Evolutionary conservation across 2,888 invertebrate species (phyloP), one percentile per base, ranked within the genome.

Genomic region (Drosophila maculinotata): DNA sequence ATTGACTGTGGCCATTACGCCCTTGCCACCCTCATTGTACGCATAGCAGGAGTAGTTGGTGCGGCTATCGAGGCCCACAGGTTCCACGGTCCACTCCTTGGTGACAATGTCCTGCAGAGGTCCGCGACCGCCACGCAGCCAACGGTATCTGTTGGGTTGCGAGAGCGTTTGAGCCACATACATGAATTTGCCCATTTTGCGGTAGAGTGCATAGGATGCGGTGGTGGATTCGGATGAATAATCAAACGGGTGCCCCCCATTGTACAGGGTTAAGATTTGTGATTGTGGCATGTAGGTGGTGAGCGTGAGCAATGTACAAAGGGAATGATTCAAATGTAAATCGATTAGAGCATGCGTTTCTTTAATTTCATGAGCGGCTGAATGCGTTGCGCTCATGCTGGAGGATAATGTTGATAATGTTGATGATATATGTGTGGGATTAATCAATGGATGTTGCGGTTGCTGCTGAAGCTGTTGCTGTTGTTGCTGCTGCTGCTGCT

Each of bases 41-140:
- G 97, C 97, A 75, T 95, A 94, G 89, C 98, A 98, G 0, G 97
- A 96, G 92, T 97, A 98, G 93, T 97, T 97, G 82, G 96, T 96
- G 69, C 97, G 94, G 47, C 96, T 96, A 90, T 96, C 96, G 69
- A 98, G 92, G 9, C 96, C 95, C 10, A 97, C 97, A 0, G 97
- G 96, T 70, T 95, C 95, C 67, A 97, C 95, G 25, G 94, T 95
- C 94, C 96, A 96, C 86, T 95, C 95, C 70, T 95, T 93, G 3
- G 95, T 94, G 25, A 95, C 95, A 58, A 96, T 94, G 89, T 97
- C 96, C 57, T 94, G 93, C 23, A 97, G 93, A 14, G 94, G 93
- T 45, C 90, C 89, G 44, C 95, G 94, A 0, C 94, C 94, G 41
- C 96, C 96, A 57, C 97, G 94, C 82, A 94, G 93, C 97, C 97